Evolutionary conservation across 2,113 vertebrate species (phyloP), one percentile per base, ranked within the genome.

Genomic region (Coturnix japonica): DNA sequence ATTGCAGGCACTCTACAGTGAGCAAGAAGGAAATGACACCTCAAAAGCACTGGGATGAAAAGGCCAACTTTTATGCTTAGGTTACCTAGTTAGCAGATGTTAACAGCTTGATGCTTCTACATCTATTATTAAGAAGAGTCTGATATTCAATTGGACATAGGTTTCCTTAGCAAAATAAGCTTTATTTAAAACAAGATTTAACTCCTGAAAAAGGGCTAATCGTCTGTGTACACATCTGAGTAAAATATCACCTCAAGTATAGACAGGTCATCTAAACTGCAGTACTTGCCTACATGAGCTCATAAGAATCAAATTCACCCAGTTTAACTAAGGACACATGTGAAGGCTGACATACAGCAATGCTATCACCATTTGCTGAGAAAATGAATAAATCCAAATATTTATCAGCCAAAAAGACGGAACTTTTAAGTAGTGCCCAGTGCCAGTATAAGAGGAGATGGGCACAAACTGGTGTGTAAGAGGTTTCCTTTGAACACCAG

Each of bases 1-100:
- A 93, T 87, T 91, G 61, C 59, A 77, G 44, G 2, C 87, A 83
- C 18, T 64, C 28, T 53, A 51, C 41, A 79, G 21, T n/a, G 39
- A 93, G 35, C 51, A 16, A 89, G 87, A 87, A 91, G 30, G 64
- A 92, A 91, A 70, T 28, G 66, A 30, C 12, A 87, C 0, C 1
- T 67, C 35, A 80, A 46, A 82, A 20, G 4, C 0, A 1, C 11
- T 67, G 22, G 26, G 20, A 72, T 71, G 91, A 93, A 67, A 91
- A 85, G 28, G 41, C 47, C n/a, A 76, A 30, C 14, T 53, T 76
- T 79, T 66, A 31, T 13, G 19, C 46, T 91, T 89, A 89, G 71
- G 56, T 80, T 5, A 7, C 72, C 30, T 18, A 70, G 37, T 71
- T 76, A 89, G 43, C 22, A 91, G 87, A 81, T 57, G n/a, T 47